phyloP scores from a whole-genome alignment of 1,140 invertebrate species.

The Nymphalis io region DNA sequence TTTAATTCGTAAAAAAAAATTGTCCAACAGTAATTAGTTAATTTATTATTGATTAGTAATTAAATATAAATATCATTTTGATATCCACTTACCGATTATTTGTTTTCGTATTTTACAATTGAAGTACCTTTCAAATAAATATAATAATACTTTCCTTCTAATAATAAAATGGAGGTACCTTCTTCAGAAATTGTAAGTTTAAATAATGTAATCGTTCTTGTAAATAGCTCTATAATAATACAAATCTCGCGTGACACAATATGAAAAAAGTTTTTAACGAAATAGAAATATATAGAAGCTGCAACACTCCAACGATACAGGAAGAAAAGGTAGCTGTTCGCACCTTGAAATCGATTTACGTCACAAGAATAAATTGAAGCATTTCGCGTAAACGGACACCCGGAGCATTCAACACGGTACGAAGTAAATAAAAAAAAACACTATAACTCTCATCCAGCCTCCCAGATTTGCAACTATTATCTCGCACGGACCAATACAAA shows the following conservation, averaged over 20 bases:
- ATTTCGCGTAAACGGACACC: constrained; percentile 55
- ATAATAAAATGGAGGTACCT: too few species aligned
- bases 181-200: too few species aligned
- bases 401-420: constrained; percentile 54
- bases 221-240: neutral
- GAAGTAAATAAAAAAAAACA: constrained; percentile 61
- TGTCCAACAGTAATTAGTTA: too few species aligned
- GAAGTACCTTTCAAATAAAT: too few species aligned
- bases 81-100: too few species aligned
- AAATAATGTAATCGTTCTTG: too few species aligned
- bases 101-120: too few species aligned
- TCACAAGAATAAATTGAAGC: constrained; percentile 66
- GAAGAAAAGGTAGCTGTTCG: constrained; percentile 32
- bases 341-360: constrained; percentile 72
- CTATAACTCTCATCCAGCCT: constrained; percentile 62
- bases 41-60: too few species aligned
- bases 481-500: constrained; percentile 68
- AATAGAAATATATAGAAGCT: constrained; percentile 19
- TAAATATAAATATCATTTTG: too few species aligned
- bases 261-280: constrained; percentile 1
- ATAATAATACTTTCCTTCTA: too few species aligned
- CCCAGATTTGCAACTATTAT: constrained; percentile 76
- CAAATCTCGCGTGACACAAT: neutral
- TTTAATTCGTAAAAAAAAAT: too few species aligned
- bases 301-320: constrained; percentile 26